Evolutionary conservation across 2,888 invertebrate species (phyloP).

Genomic region (Lacanobia wlatinum): DNA sequence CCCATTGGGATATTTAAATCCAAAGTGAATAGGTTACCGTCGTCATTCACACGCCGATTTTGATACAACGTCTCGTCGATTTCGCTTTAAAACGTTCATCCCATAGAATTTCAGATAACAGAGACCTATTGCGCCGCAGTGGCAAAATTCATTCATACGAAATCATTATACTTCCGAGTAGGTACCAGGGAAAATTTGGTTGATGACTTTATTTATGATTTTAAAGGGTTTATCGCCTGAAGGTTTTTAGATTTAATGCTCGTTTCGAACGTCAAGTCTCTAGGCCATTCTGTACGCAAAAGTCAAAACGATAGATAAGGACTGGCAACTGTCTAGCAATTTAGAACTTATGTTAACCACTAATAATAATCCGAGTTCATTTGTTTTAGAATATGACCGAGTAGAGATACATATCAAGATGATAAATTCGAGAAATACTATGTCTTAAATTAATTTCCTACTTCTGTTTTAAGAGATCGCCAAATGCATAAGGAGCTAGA

Average conservation of each 20-base stretch:
- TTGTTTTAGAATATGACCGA: neutral
- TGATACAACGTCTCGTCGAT: too few relatives aligned
- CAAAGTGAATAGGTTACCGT: too few relatives aligned
- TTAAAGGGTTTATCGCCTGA: neutral
- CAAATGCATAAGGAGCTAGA: neutral
- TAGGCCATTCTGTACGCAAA: neutral
- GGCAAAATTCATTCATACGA: constrained; percentile 5
- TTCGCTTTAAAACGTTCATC: neutral
- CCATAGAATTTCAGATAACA: neutral
- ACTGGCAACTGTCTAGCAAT: neutral
- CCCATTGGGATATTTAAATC: too few relatives aligned
- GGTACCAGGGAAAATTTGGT: too few relatives aligned
- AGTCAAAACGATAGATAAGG: constrained; percentile 6
- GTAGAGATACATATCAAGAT: neutral
- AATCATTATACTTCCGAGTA: neutral
- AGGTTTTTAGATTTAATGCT: neutral
- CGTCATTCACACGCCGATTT: neutral
- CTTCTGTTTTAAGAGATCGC: neutral
- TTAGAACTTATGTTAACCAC: neutral
- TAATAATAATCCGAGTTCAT: neutral
- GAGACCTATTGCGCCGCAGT: too few relatives aligned
- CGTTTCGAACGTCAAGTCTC: neutral
- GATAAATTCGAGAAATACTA: neutral
- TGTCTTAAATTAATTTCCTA: neutral
- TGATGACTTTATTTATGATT: neutral